Percentiles rank a stretch among this genome's conserved stretches.
These are phyloP conservation scores for Tinamus major DNA, from an alignment of 2,797 vertebrate genomes.

Conservation along the genomic window DNA sequence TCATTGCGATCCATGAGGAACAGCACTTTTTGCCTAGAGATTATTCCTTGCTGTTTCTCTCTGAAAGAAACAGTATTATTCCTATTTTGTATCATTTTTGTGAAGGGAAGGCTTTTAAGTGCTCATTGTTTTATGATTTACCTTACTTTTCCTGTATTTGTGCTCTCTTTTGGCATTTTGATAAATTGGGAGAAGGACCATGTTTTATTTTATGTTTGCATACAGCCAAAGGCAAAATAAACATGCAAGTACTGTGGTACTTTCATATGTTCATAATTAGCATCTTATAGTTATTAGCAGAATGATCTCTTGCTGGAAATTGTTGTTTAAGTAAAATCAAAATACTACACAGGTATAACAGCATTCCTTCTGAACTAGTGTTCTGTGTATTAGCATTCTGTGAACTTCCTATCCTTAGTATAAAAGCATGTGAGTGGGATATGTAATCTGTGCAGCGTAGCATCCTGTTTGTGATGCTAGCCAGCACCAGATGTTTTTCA, in stretches of 20 bases:
- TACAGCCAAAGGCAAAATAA: not conserved
- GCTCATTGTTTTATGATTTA: not conserved
- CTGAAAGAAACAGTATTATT: not conserved
- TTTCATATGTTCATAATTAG: not conserved
- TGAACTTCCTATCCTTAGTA: not conserved
- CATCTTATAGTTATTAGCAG: not conserved
- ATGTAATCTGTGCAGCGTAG: not conserved
- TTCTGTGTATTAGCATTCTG: slow-evolving; percentile 4
- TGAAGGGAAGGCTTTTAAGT: not conserved
- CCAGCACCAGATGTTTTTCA: slow-evolving; percentile 52
- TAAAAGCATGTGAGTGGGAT: slow-evolving; percentile 14
- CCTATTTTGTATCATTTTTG: not conserved
- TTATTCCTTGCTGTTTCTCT: not conserved
- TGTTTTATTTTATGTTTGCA: not conserved
- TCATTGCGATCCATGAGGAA: not conserved
- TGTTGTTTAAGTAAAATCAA: slow-evolving; percentile 2
- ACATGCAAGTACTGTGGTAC: not conserved
- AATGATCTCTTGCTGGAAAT: slow-evolving; percentile 3
- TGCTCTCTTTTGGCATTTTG: not conserved
- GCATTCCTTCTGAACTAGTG: not conserved
- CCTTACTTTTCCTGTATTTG: not conserved
- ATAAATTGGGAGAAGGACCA: not conserved
- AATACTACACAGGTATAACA: not conserved
- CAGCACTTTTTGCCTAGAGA: not conserved
- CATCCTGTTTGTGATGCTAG: not conserved